Percentiles rank a stretch among this genome's conserved stretches.
Evolutionary conservation across 30 jellyfish, hydroid and myxozoan species (phyloP).

Genomic region (Aurelia aurita): DNA sequence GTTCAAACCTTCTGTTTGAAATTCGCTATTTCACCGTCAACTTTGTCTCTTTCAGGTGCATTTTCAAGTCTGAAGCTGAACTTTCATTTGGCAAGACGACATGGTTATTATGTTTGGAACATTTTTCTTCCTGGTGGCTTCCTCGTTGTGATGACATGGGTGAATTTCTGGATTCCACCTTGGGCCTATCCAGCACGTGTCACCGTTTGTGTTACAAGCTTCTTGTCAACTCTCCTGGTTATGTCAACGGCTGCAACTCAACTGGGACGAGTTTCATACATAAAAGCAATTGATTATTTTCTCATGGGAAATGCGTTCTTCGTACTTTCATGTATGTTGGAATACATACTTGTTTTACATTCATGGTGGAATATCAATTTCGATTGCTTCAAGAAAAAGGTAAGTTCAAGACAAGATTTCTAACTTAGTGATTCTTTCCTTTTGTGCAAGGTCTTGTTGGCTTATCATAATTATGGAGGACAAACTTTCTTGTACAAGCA

Average conservation of each 20-base stretch:
- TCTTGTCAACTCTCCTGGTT: conserved; percentile 44
- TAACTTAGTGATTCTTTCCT: no score
- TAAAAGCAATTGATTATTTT: conserved; percentile 54
- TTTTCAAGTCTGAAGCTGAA: conserved; percentile 49
- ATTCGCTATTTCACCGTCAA: no score
- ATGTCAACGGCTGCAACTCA: conserved; percentile 51
- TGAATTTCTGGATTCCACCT: conserved; percentile 54
- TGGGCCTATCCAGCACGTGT: conserved; percentile 71
- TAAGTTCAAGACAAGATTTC: not conserved
- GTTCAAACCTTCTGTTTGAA: no score
- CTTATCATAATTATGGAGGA: no score
- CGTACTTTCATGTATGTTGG: conserved; percentile 20
- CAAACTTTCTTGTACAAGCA: no score
- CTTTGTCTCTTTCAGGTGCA: conserved; percentile 22
- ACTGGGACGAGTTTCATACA: conserved; percentile 38
- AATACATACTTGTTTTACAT: conserved; percentile 42
- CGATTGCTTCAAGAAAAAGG: conserved; percentile 13
- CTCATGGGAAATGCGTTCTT: conserved; percentile 43
- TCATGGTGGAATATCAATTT: conserved; percentile 21
- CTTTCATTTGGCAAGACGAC: conserved; percentile 30
- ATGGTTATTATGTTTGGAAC: conserved; percentile 50
- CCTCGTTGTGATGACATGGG: conserved; percentile 63
- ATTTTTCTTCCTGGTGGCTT: conserved; percentile 48
- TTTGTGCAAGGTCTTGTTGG: no score
- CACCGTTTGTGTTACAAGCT: conserved; percentile 47